These are phyloP conservation scores for Calephelis nemesis DNA, from an alignment of 1,140 invertebrate species.

Conservation along the genomic window DNA sequence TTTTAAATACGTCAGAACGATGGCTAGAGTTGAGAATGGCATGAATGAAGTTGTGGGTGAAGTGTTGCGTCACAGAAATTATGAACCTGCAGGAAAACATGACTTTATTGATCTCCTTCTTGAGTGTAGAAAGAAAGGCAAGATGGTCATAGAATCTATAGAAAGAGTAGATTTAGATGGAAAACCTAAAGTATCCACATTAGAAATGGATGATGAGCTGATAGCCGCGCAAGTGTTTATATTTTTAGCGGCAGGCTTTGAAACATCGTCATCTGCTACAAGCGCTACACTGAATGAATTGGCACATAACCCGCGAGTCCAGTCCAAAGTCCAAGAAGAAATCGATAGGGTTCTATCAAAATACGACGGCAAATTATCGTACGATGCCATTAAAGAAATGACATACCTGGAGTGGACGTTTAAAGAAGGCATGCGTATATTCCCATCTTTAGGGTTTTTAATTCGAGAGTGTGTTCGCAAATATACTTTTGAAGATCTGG, in stretches of 20 bases:
- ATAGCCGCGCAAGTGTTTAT: conserved; percentile 77
- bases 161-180: conserved; percentile 61
- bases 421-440: too few relatives aligned
- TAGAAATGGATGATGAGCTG: conserved; percentile 41
- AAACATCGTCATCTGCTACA: too few relatives aligned
- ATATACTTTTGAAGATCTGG: too few relatives aligned
- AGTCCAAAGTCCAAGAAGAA: too few relatives aligned
- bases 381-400: too few relatives aligned
- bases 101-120: conserved; percentile 80
- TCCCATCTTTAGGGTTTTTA: too few relatives aligned
- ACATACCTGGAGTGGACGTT: too few relatives aligned
- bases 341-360: too few relatives aligned
- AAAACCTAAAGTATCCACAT: conserved; percentile 27
- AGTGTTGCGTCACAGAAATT: conserved; percentile 21
- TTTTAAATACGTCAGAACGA: conserved; percentile 34
- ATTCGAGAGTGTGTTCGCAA: too few relatives aligned
- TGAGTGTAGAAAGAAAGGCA: conserved; percentile 63
- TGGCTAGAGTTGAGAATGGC: conserved; percentile 30
- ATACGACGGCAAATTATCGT: too few relatives aligned
- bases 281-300: too few relatives aligned
- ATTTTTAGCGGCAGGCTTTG: conserved; percentile 75
- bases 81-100: conserved; percentile 50
- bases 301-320: too few relatives aligned
- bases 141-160: conserved; percentile 46
- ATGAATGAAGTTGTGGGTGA: conserved; percentile 33